Evolutionary conservation across 2,888 invertebrate species (phyloP).

Genomic region (Darwinula stevensoni): DNA sequence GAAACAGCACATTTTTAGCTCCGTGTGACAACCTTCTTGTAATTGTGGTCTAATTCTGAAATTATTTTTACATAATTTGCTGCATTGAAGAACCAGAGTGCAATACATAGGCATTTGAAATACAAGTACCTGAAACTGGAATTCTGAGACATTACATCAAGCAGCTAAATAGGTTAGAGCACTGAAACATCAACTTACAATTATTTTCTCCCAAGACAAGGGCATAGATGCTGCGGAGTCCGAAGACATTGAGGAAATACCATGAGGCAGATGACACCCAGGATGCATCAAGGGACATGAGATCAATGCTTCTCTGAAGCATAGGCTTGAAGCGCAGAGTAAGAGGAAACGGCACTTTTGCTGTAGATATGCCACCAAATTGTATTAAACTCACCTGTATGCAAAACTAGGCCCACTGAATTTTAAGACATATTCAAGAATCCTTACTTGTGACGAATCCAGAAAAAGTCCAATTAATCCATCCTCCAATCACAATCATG

Average conservation of each 20-base stretch:
- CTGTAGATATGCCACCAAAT: conserved; percentile 19
- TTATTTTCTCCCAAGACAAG: conserved; percentile 94
- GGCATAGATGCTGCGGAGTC: conserved; percentile 83
- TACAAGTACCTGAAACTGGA: too few species aligned
- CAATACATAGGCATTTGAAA: too few species aligned
- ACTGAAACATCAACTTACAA: conserved; percentile 23
- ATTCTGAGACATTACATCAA: too few species aligned
- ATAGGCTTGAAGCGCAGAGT: conserved; percentile 96
- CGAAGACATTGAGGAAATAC: conserved; percentile 99
- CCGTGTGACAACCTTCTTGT: too few species aligned
- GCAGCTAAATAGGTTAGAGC: too few species aligned
- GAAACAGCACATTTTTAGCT: too few species aligned
- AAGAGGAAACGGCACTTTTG: conserved; percentile 95
- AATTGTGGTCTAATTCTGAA: too few species aligned
- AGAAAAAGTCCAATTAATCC: conserved; percentile 99
- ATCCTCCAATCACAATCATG: conserved; percentile 96
- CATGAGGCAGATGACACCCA: conserved; percentile 99
- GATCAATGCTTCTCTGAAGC: conserved; percentile 90
- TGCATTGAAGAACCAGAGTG: too few species aligned
- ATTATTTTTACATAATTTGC: too few species aligned
- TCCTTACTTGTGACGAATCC: conserved; percentile 82
- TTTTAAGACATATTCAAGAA: neutral
- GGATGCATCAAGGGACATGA: conserved; percentile 79
- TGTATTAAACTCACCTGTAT: too few species aligned
- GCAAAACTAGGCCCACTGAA: conserved; percentile 3